Conservation (phyloP, 1,140 invertebrate species). For the honey bee (Apis mellifera) region DNA sequence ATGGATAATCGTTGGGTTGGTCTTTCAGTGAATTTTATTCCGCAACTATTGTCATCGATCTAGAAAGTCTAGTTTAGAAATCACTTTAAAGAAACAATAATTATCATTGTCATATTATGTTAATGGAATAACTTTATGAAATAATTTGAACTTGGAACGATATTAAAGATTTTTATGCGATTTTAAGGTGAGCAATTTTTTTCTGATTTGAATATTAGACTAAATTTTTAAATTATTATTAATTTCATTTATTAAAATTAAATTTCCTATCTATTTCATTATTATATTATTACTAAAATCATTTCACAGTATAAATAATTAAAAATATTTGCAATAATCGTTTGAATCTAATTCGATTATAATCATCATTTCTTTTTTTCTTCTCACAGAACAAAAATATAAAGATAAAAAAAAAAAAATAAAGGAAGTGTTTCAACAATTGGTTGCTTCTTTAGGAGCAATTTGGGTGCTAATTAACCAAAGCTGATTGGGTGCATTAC, state of each 20-base stretch:
- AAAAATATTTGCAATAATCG: too few relatives aligned
- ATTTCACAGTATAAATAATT: too few relatives aligned
- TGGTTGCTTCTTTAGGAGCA: background rate
- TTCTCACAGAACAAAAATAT: too few relatives aligned
- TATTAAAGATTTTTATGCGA: too few relatives aligned
- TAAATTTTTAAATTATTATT: background rate
- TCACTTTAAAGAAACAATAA: background rate
- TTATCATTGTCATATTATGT: background rate
- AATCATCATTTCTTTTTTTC: too few relatives aligned
- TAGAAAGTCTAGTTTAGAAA: too few relatives aligned
- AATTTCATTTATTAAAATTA: too few relatives aligned
- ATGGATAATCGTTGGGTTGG: constrained; percentile 28
- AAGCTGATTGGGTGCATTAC: background rate
- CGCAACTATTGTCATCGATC: constrained; percentile 29
- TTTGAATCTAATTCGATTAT: too few relatives aligned
- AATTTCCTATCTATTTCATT: too few relatives aligned
- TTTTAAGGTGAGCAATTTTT: background rate
- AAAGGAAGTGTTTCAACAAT: constrained; percentile 9
- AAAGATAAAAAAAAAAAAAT: background rate
- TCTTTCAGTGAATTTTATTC: constrained; percentile 6
- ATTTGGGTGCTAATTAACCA: constrained; percentile 9
- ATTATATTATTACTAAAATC: too few relatives aligned
- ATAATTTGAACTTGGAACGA: background rate
- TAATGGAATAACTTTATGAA: background rate
- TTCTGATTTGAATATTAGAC: too few relatives aligned